Conservation (phyloP, 2,888 invertebrate genomes). For the Entomobrya proxima region DNA sequence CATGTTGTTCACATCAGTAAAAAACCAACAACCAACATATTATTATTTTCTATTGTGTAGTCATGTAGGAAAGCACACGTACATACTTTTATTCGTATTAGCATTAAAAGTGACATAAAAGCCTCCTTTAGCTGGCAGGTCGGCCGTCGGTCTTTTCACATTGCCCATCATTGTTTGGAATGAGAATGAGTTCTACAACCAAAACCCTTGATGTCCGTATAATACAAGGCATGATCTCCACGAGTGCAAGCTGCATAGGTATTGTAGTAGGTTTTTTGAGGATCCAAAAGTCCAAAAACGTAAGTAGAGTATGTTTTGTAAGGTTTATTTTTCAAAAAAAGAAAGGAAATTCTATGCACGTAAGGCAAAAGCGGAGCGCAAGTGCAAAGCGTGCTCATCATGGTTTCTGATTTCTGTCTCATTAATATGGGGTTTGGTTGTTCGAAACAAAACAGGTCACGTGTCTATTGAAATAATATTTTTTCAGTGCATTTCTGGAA, state of each 20-base stretch:
- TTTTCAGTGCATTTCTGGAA: constrained; percentile 52
- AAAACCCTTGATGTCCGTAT: neutral
- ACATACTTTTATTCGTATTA: constrained; percentile 37
- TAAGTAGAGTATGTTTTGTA: too few relatives aligned
- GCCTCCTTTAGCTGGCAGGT: neutral
- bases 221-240: too few relatives aligned
- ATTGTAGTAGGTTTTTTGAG: too few relatives aligned
- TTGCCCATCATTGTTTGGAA: neutral
- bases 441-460: constrained; percentile 67
- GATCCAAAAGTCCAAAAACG: too few relatives aligned
- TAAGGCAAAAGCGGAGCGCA: constrained; percentile 27
- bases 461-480: constrained; percentile 71
- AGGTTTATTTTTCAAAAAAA: too few relatives aligned
- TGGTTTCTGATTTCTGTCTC: constrained; percentile 63
- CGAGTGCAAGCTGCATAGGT: too few relatives aligned
- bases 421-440: constrained; percentile 70
- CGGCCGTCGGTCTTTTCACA: neutral
- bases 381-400: constrained; percentile 60
- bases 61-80: neutral
- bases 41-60: constrained; percentile 32
- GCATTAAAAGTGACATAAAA: constrained; percentile 46
- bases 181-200: neutral
- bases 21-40: constrained; percentile 44
- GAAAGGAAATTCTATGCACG: neutral
- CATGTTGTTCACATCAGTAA: constrained; percentile 45